Base-by-base conservation (phyloP, 1,140 invertebrate genomes). In the Drosophila nebulosa region DNA sequence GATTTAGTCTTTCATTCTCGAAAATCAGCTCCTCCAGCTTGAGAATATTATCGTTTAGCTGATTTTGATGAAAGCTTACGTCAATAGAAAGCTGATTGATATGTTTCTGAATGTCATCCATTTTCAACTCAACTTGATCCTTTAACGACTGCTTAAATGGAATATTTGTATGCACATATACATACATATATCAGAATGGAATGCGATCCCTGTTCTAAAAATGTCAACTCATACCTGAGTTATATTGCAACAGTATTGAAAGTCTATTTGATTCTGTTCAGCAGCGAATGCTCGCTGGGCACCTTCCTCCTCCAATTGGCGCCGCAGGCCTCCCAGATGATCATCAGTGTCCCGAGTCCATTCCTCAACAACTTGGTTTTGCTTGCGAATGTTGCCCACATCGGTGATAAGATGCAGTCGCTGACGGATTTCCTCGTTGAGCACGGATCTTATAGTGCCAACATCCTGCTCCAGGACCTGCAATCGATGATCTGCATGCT, bases 381-480 rank as follows among this genome's bases (percentile, higher is more conserved):
- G 79, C 67, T 91, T 91, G 1, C 90, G 73, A 12, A 91, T 76
- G 14, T 85, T 89, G 4, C 91, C 91, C 26, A 91, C 85, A 55
- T 91, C 91, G 14, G 89, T 90, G 5, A 91, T 91, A 0, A 91
- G 60, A 62, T 91, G 90, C 61, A 91, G 35, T 0, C 91, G 74
- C 53, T 91, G 90, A 2, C 80, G 74, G 35, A 91, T 91, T 55
- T 91, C 91, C 61, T 91, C 91, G 24, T 91, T 91, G 0, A 91
- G 64, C 22, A 91, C 90, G 0, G 90, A 91, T 0, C 91, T 72
- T 14, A 91, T 74, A 6, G 85, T 83, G 18, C 52, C 52, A 3
- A 91, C 70, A 46, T 91, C 90, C 58, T 91, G 86, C 36, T 91
- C 90, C 3, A 91, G 50, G 0, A 86, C 73, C 30, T 74, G 71